Evolutionary conservation across 2,113 vertebrate genomes (phyloP).

Genomic region (Andinoacara biseriatus): DNA sequence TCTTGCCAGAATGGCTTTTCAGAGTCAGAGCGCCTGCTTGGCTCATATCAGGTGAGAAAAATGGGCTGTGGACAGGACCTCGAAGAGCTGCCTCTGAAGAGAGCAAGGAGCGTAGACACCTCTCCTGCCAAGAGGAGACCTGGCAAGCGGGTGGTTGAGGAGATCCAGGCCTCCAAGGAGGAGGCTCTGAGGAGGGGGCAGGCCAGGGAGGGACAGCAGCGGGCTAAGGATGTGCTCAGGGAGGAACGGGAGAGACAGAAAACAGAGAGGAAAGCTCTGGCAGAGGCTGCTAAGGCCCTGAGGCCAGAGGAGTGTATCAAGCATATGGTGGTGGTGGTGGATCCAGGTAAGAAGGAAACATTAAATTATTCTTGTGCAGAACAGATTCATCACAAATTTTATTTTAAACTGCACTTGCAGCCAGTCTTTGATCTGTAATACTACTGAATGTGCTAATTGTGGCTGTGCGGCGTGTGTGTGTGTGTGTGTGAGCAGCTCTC

Average conservation of each 20-base stretch:
- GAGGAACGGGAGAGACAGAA: conserved; percentile 70
- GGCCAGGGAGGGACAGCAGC: conserved; percentile 58
- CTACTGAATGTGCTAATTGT: neutral
- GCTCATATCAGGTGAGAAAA: conserved; percentile 24
- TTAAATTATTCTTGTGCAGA: neutral
- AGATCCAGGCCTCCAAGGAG: conserved; percentile 51
- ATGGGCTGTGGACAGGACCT: neutral
- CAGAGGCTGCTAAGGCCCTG: conserved; percentile 77
- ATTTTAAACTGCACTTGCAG: neutral
- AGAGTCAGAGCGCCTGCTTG: neutral
- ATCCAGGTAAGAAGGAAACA: conserved; percentile 82
- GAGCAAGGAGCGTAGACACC: neutral
- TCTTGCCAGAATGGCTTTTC: neutral
- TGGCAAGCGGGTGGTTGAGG: conserved; percentile 52
- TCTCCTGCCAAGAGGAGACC: conserved; percentile 55
- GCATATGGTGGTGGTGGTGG: conserved; percentile 83
- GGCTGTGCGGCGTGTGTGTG: neutral
- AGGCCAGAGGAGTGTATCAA: conserved; percentile 88
- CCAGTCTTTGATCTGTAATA: neutral
- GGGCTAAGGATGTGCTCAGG: conserved; percentile 55
- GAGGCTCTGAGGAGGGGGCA: conserved; percentile 52
- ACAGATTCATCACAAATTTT: neutral
- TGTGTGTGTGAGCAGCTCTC: conserved; percentile 77
- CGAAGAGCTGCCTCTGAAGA: neutral
- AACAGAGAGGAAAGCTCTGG: conserved; percentile 71